phyloP scores from a whole-genome alignment of 2,797 vertebrate genomes.

The Acrossocheilus wenchowensis region DNA sequence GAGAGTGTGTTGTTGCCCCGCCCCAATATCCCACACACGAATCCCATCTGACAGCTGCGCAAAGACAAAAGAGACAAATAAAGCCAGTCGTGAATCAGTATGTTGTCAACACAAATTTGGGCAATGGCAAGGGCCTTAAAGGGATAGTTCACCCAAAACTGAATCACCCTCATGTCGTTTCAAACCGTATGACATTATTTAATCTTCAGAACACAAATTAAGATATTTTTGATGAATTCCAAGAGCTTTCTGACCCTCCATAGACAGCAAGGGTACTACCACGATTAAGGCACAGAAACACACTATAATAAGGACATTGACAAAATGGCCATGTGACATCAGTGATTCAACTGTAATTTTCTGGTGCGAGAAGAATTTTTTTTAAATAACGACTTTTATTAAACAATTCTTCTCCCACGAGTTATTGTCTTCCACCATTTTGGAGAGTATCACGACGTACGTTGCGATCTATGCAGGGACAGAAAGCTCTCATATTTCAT shows the following conservation, averaged over 20 bases:
- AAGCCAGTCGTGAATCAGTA: neutral
- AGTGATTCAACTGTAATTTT: too few species aligned
- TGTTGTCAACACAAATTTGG: neutral
- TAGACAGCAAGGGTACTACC: neutral
- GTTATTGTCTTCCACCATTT: too few species aligned
- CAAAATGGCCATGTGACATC: too few species aligned
- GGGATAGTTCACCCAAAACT: neutral
- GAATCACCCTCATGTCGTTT: neutral
- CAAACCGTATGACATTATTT: neutral
- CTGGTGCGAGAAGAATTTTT: too few species aligned
- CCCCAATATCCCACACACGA: slow-evolving; percentile 87
- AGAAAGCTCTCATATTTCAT: too few species aligned
- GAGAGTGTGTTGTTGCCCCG: slow-evolving; percentile 88
- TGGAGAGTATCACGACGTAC: too few species aligned
- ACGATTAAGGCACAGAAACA: too few species aligned
- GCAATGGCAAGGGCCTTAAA: neutral
- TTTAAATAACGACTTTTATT: too few species aligned
- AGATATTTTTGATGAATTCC: neutral
- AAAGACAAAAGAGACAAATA: slow-evolving; percentile 20
- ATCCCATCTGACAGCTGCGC: slow-evolving; percentile 85
- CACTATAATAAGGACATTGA: too few species aligned
- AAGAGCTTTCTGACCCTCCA: neutral
- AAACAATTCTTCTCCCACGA: too few species aligned
- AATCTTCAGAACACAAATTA: neutral
- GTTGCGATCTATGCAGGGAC: too few species aligned